Base-by-base conservation (phyloP, 1,140 invertebrate species). In the Drosophila orosa region DNA sequence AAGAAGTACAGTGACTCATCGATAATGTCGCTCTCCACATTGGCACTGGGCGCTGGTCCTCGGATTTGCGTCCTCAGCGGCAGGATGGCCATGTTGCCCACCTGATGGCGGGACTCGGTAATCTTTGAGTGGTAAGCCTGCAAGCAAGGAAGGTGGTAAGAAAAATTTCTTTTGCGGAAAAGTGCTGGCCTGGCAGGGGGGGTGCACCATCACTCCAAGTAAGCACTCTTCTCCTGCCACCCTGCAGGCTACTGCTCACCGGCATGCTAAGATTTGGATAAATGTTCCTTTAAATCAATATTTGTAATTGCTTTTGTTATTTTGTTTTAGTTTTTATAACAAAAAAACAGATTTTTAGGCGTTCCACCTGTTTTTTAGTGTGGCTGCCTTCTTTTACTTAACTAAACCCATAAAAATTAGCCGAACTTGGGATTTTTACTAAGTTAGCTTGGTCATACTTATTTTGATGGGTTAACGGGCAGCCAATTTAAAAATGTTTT, bases 1-100 rank as follows among this genome's bases (percentile, higher is more conserved):
- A 99, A 99, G 92, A 95, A 99, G 90, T 97, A 97, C 10, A 99
- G 93, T 29, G 98, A 97, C 94, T 99, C 99, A 93, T 99, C 99
- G 76, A 99, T 98, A 75, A 99, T 98, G 93, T 99, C 99, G 74
- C 95, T 93, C 27, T 97, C 95, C 56, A 92, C 89, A 71, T 95
- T 94, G 31, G 93, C 94, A 66, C 93, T 94, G 40, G 96, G 96
- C 6, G 98, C 98, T 55, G 98, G 98, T 37, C 98, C 98, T 90
- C 98, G 94, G 80, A 80, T 84, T 52, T 95, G 95, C 1, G 98
- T 99, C 80, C 95, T 94, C 22, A 99, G 90, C 17, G 98, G 98
- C 57, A 99, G 91, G 22, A 99, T 83, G 1, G 98, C 98, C 94
- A 98, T 96, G 91, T 99, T 99, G 4, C 98, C 98, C n/a, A 99